A percentile compares a stretch with the other conserved stretches of the same genome.
Conservation (phyloP, 37 sponge, comb jelly and placozoan genomes). For the Diacarnus erythraeanus region DNA sequence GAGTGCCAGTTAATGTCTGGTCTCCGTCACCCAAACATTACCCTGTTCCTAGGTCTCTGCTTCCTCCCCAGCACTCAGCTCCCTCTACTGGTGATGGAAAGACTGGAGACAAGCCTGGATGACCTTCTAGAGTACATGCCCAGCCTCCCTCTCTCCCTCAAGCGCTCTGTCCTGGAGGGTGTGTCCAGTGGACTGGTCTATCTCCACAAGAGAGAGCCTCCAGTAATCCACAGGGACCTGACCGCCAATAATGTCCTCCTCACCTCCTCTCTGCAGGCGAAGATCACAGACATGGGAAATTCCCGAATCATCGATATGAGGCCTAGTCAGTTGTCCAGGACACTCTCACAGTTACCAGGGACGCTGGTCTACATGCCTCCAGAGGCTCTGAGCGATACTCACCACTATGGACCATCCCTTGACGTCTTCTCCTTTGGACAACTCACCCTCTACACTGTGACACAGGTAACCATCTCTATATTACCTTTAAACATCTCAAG, state of each 20-base stretch:
- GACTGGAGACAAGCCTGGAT: conserved; percentile 21
- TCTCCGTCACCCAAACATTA: conserved; percentile 44
- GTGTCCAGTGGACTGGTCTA: conserved; percentile 36
- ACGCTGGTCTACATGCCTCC: conserved; percentile 39
- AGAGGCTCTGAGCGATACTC: background rate
- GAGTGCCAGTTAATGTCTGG: conserved; percentile 30
- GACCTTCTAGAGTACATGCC: conserved; percentile 8
- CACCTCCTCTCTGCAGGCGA: conserved; percentile 17
- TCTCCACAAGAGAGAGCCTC: conserved; percentile 35
- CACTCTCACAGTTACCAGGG: conserved; percentile 7
- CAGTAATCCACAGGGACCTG: conserved; percentile 45
- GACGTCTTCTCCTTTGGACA: conserved; percentile 56
- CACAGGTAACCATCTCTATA: background rate
- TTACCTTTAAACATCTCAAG: background rate
- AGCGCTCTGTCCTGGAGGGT: conserved; percentile 15
- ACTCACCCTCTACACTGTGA: conserved; percentile 6
- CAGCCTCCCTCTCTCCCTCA: conserved; percentile 11
- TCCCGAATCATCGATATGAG: background rate
- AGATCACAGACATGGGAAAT: conserved; percentile 44
- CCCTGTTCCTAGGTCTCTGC: conserved; percentile 30
- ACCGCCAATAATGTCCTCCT: conserved; percentile 48
- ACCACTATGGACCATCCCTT: background rate
- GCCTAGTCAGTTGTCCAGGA: conserved; percentile 1
- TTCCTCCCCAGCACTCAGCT: conserved; percentile 4
- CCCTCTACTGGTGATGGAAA: conserved; percentile 30